These are phyloP conservation scores for Gymnoscopelus microlampas DNA, from an alignment of 2,797 vertebrate genomes.

Conservation along the genomic window DNA sequence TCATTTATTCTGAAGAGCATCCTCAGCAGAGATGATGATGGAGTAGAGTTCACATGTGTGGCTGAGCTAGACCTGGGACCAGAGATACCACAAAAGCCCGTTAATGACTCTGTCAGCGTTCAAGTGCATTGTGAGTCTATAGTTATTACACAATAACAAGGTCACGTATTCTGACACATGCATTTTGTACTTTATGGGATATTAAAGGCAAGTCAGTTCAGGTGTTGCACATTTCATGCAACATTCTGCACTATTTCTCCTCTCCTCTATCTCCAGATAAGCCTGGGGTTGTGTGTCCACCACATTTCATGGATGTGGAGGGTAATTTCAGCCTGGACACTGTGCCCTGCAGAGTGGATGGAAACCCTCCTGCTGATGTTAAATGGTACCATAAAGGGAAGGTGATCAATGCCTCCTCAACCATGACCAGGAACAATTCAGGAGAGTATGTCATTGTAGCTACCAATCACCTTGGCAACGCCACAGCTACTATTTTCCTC, in stretches of 20 bases:
- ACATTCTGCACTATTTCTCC: background rate
- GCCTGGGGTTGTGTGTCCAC: background rate
- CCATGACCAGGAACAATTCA: constrained; percentile 22
- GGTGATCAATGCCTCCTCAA: background rate
- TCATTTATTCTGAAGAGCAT: background rate
- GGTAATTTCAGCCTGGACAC: background rate
- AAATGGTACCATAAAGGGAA: constrained; percentile 19
- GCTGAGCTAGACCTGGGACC: constrained; percentile 54
- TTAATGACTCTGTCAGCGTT: accelerated
- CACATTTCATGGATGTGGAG: background rate
- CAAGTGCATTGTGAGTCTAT: constrained; percentile 59
- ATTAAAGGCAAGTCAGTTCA: no score
- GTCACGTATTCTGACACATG: background rate
- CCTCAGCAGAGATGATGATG: constrained; percentile 19
- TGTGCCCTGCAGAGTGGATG: constrained; percentile 3
- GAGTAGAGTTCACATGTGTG: constrained; percentile 50
- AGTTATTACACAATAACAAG: background rate
- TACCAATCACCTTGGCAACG: background rate
- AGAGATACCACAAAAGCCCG: background rate
- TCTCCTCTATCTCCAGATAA: constrained; percentile 22
- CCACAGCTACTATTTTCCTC: constrained; percentile 1
- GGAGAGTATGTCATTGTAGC: constrained; percentile 19
- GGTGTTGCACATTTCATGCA: background rate
- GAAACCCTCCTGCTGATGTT: constrained; percentile 26
- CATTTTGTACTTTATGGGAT: background rate